These are phyloP conservation scores for Phalacrocorax carbo DNA, from an alignment of 2,113 vertebrate genomes.

Conservation along the genomic window DNA sequence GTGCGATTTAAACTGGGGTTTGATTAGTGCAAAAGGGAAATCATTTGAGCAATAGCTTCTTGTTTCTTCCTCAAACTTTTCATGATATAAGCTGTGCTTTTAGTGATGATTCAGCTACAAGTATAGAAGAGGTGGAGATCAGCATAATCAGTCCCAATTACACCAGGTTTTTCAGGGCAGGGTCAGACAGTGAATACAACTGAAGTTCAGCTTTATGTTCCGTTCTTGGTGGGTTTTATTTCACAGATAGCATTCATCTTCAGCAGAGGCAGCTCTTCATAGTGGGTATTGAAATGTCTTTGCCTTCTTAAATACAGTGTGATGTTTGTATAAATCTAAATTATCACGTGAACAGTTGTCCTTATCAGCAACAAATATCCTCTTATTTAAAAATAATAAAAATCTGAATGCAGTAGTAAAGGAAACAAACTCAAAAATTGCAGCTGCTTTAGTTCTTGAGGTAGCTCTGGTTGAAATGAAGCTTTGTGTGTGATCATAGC, in stretches of 20 bases:
- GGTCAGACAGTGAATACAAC: neutral
- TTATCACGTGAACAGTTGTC: neutral
- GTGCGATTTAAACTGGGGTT: neutral
- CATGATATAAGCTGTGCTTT: neutral
- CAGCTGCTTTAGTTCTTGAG: neutral
- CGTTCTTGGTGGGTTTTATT: neutral
- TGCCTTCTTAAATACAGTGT: neutral
- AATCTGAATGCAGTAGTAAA: neutral
- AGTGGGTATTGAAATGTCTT: neutral
- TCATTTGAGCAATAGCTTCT: neutral
- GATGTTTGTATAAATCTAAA: conserved; percentile 8
- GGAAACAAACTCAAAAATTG: neutral
- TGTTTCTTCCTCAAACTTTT: neutral
- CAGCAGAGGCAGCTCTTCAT: neutral
- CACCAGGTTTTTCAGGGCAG: neutral
- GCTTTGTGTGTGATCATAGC: neutral
- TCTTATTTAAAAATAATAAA: neutral
- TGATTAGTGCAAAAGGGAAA: neutral
- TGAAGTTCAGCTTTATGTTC: neutral
- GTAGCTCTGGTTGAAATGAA: neutral
- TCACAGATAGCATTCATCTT: neutral
- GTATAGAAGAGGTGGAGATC: neutral
- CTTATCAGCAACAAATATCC: neutral
- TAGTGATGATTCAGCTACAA: neutral
- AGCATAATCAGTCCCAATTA: neutral